Conservation (phyloP, 2,797 vertebrate genomes). For the Gephyroberyx darwinii region DNA sequence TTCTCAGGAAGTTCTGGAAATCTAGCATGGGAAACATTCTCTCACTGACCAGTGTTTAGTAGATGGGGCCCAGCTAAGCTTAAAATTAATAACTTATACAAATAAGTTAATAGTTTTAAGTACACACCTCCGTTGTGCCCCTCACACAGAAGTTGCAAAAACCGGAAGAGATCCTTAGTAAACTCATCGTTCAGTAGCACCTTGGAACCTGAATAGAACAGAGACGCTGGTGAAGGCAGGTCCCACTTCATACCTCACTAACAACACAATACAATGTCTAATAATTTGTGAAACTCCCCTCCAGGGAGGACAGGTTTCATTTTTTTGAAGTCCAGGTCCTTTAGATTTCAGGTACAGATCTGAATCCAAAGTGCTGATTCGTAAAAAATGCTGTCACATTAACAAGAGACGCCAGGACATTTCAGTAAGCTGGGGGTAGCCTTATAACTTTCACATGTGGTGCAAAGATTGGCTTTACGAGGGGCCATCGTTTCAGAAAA, state of each 20-base stretch:
- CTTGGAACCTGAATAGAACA: constrained; percentile 88
- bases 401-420: constrained; percentile 69
- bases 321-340: constrained; percentile 69
- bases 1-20: constrained; percentile 98
- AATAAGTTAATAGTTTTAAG: neutral
- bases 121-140: constrained; percentile 96
- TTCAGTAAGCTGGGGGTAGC: constrained; percentile 78
- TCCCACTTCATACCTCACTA: neutral
- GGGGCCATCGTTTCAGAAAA: constrained; percentile 35
- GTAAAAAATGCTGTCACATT: constrained; percentile 63
- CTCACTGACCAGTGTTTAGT: neutral
- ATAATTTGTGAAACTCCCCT: constrained; percentile 32
- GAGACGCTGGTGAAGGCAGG: constrained; percentile 34
- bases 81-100: neutral
- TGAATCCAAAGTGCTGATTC: constrained; percentile 77
- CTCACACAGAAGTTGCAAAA: constrained; percentile 98
- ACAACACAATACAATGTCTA: constrained; percentile 15
- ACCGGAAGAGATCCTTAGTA: constrained; percentile 97
- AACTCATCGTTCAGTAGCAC: constrained; percentile 98
- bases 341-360: constrained; percentile 78
- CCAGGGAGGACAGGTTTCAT: constrained; percentile 74
- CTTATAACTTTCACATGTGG: constrained; percentile 81
- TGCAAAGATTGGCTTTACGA: constrained; percentile 54
- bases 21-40: constrained; percentile 76
- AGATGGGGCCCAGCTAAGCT: neutral